Percentiles rank a stretch among this genome's conserved stretches.
Conservation (phyloP, 2,888 invertebrate genomes). For the Ophioninae sp. region DNA sequence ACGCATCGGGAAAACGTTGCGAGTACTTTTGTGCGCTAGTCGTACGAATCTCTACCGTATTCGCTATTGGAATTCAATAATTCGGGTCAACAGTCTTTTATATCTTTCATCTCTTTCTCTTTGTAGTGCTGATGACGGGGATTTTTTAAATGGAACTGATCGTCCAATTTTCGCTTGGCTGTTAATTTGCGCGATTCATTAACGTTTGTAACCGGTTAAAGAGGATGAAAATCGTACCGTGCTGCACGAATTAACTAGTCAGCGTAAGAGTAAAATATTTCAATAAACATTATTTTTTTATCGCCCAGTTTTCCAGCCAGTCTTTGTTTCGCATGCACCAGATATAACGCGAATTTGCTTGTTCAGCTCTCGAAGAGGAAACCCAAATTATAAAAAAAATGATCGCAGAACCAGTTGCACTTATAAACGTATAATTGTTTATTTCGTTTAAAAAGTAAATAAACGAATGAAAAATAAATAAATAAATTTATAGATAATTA, state of each 20-base stretch:
- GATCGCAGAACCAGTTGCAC: too few species aligned
- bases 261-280: neutral
- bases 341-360: too few species aligned
- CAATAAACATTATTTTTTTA: neutral
- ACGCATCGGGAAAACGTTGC: neutral
- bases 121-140: neutral
- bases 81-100: neutral
- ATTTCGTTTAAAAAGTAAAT: too few species aligned
- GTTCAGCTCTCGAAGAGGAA: too few species aligned
- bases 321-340: too few species aligned
- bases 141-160: neutral
- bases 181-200: neutral
- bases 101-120: neutral
- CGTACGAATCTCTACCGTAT: constrained; percentile 4
- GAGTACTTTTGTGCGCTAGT: neutral
- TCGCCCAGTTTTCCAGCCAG: neutral
- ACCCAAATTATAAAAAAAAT: too few species aligned
- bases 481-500: too few species aligned
- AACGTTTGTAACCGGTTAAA: neutral
- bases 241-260: too few species aligned
- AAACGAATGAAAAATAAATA: too few species aligned
- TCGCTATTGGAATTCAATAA: neutral
- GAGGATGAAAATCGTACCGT: too few species aligned
- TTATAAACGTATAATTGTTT: too few species aligned
- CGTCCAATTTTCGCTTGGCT: neutral